A percentile compares a stretch with the other conserved stretches of the same genome.
These are phyloP conservation scores for Campoletis raptor DNA, from an alignment of 2,888 invertebrate genomes.

Conservation along the genomic window DNA sequence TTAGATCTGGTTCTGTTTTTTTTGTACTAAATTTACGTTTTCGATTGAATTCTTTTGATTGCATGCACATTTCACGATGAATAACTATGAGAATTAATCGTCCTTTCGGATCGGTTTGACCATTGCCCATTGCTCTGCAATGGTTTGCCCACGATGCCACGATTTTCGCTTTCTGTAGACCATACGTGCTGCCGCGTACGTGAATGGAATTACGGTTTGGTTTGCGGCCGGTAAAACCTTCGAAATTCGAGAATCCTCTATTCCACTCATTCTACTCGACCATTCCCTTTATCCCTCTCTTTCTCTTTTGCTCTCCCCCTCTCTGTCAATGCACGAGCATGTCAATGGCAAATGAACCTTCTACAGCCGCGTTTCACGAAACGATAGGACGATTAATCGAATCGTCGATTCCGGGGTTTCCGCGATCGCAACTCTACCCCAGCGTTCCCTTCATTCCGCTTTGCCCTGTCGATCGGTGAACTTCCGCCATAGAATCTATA, in stretches of 20 bases:
- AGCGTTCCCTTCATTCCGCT: conserved; percentile 12
- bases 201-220: conserved; percentile 64
- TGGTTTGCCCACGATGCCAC: conserved; percentile 49
- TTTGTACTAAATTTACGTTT: neutral
- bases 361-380: conserved; percentile 72
- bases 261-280: conserved; percentile 24
- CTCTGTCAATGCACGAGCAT: conserved; percentile 60
- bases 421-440: conserved; percentile 44
- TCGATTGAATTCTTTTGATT: conserved; percentile 28
- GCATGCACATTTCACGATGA: neutral
- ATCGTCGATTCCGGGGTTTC: conserved; percentile 72
- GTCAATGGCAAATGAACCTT: conserved; percentile 68
- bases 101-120: conserved; percentile 27
- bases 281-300: conserved; percentile 26
- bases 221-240: conserved; percentile 64
- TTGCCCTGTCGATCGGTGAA: conserved; percentile 43
- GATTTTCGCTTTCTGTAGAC: conserved; percentile 52
- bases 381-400: conserved; percentile 78
- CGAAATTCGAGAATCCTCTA: conserved; percentile 70
- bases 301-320: conserved; percentile 48
- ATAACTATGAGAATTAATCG: conserved; percentile 46
- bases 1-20: neutral
- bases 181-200: conserved; percentile 44
- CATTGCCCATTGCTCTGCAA: conserved; percentile 43
- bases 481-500: conserved; percentile 46